A percentile compares a stretch with the other conserved stretches of the same genome.
Conservation (phyloP, 2,113 vertebrate genomes). For the Taurulus bubalis region DNA sequence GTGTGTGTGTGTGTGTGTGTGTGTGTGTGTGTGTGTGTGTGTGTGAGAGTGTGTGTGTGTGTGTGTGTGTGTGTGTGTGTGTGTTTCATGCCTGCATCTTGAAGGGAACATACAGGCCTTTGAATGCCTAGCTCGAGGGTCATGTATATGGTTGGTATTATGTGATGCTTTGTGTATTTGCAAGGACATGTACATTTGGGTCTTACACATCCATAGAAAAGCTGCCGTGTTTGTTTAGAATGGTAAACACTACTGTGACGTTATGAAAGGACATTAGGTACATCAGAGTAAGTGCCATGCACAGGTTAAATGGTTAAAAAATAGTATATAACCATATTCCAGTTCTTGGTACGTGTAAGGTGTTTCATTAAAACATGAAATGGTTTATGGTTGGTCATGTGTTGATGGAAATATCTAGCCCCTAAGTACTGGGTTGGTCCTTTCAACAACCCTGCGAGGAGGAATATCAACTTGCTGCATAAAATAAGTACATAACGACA, state of each 20-base stretch:
- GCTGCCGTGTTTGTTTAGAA: conserved; percentile 40
- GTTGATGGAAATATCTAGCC: not conserved
- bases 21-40: conserved; percentile 10
- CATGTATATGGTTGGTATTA: conserved; percentile 25
- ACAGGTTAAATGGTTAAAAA: conserved; percentile 8
- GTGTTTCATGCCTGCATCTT: conserved; percentile 10
- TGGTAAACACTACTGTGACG: conserved; percentile 33
- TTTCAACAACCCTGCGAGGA: not conserved
- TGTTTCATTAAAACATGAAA: not conserved
- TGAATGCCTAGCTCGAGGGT: conserved; percentile 47
- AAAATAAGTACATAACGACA: not conserved
- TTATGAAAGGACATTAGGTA: conserved; percentile 26
- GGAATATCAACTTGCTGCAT: not conserved
- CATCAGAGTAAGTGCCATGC: not conserved
- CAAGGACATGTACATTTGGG: conserved; percentile 51
- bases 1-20: conserved; percentile 1
- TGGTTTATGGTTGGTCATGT: not conserved
- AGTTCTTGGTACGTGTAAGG: not conserved
- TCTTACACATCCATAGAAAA: conserved; percentile 29
- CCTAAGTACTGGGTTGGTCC: not conserved
- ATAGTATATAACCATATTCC: not conserved
- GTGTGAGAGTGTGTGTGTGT: conserved; percentile 1
- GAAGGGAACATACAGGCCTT: conserved; percentile 27
- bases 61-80: conserved; percentile 12
- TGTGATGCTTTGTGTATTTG: conserved; percentile 27